Base-by-base conservation (phyloP, 2,888 invertebrate genomes). In the Sepioteuthis lessoniana region DNA sequence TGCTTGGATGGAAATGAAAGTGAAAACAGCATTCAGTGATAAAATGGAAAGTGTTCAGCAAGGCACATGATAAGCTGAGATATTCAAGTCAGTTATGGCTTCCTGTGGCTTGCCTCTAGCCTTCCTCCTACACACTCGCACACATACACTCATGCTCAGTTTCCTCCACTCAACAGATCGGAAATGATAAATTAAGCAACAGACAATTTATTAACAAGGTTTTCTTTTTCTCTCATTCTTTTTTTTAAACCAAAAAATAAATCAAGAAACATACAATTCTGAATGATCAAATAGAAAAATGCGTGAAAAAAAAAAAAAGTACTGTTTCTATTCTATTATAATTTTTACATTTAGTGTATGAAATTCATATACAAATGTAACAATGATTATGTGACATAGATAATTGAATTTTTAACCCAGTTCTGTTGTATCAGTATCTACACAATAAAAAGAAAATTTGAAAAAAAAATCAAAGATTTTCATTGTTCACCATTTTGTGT, bases 11-110 rank as follows among this genome's bases (percentile, higher is more conserved):
- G n/a, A 76, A 76, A 76, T 55, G 76, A 35, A 35, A n/a, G 76
- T 76, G 76, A 76, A n/a, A 55, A 25, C 25, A 55, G 55, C 7
- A 21, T 55, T 25, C 4, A 55, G 7, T 55, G 0, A n/a, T n/a
- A 76, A 4, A 16, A 76, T 3, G 35, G n/a, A 13, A 35, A 76
- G n/a, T 76, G n/a, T 76, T 76, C n/a, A 76, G 16, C 16, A n/a
- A 76, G n/a, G 8, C 10, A 10, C 21, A 5, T 55, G n/a, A 76
- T 16, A 76, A 76, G 76, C n/a, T 76, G n/a, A 76, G 76, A 76
- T 76, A 16, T n/a, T 76, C n/a, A 76, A 76, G 76, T n/a, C 76
- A 76, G 76, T 76, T 76, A 76, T 76, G 76, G n/a, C 76, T 76
- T 76, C 76, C 76, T 76, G 16, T n/a, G 76, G 16, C 76, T 76